Evolutionary conservation across 1,140 invertebrate genomes (phyloP), one percentile per base, ranked within the genome.

Genomic region (Acromyrmex charruanus): DNA sequence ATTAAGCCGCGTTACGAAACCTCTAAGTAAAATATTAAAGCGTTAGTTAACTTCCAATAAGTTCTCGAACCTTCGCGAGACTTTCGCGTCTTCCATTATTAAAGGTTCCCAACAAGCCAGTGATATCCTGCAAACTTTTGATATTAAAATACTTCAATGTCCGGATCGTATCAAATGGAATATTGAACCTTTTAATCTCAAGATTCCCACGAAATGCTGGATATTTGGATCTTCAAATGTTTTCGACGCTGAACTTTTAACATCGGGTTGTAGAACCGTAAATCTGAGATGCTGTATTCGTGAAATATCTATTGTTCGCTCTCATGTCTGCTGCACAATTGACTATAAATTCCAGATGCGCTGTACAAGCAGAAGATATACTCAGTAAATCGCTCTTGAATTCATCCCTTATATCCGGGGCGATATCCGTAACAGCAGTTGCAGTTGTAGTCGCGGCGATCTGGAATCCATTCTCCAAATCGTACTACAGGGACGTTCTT

Each of bases 381-480:
- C 68, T 49, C 66, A 25, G 55, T 51, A 35, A 84, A 84, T 84
- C 69, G 80, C 21, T 61, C 69, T 35, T 84, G 69, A 21, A 74
- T 61, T 84, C 69, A 75, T 74, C 69, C 80, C 68, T 82, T 82
- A 82, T 61, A 81, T 80, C 61, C 35, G 2, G 18, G 12, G 51
- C 12, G 82, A 85, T 55, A 85, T 85, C 59, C 49, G 59, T 79
- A 85, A 75, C 74, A 55, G 49, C 55, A 61, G 14, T 66, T 75
- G 86, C 49, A 72, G 55, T 58, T 49, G 55, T 66, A 16, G 35
- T 65, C 35, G n/a, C 21, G n/a, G 68, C 53, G 68, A 80, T 77
- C 9, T 21, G 14, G 59, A 77, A 88, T 88, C 88, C 87, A 80
- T 88, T 88, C 65, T 79, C 75, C 66, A 74, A 77, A 86, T 89